These are phyloP conservation scores for Nansenia antarctica DNA, from an alignment of 2,113 vertebrate genomes.

Conservation along the genomic window DNA sequence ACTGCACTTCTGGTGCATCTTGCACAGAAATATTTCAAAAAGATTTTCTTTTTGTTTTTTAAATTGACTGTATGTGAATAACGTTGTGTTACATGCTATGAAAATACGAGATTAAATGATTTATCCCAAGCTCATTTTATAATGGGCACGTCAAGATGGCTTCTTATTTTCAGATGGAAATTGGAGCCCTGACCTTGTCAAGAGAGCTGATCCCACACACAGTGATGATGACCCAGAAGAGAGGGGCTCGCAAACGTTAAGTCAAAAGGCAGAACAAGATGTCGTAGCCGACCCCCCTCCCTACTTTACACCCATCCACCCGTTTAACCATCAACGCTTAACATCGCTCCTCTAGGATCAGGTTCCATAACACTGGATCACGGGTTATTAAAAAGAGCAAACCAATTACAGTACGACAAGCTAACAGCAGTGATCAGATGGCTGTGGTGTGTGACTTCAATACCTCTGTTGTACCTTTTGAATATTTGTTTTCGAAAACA, in stretches of 20 bases:
- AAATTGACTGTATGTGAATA: conserved; percentile 2
- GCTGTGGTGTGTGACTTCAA: neutral
- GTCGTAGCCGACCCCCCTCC: conserved; percentile 2
- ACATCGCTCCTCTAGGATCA: conserved; percentile 19
- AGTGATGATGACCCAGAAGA: conserved; percentile 16
- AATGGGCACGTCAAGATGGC: conserved; percentile 6
- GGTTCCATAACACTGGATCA: conserved; percentile 28
- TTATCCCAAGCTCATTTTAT: conserved; percentile 12
- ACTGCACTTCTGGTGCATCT: too few species aligned
- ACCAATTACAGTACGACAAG: conserved; percentile 7
- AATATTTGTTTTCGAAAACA: neutral
- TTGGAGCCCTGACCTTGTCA: conserved; percentile 15
- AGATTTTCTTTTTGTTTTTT: neutral
- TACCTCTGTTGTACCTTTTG: neutral
- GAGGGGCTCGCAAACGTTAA: conserved; percentile 16
- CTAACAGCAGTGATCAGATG: neutral
- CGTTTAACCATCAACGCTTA: neutral
- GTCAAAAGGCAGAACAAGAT: conserved; percentile 27
- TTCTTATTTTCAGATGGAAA: conserved; percentile 23
- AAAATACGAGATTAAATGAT: neutral
- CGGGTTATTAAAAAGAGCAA: conserved; percentile 6
- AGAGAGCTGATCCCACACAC: conserved; percentile 26
- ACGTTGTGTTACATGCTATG: neutral
- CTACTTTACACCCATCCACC: conserved; percentile 4
- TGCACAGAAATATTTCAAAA: neutral